Conservation (phyloP, 2,797 vertebrate genomes). For the Premnoplex brunnescens region DNA sequence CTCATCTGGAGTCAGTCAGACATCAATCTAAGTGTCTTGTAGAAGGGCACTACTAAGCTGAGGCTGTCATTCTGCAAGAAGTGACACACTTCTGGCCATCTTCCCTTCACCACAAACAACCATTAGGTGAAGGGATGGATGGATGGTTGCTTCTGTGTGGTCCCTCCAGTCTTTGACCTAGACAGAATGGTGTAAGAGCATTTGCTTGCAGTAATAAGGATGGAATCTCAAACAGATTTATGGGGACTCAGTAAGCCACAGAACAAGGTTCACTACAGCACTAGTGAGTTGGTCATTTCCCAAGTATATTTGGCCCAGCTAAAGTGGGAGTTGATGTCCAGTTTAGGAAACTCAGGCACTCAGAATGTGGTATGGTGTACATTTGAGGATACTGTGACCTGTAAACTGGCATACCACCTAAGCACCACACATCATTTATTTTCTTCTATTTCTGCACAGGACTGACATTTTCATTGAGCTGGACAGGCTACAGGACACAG, state of each 20-base stretch:
- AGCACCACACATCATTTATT: neutral
- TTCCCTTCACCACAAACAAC: neutral
- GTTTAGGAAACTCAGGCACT: neutral
- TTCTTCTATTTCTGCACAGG: neutral
- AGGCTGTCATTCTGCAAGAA: neutral
- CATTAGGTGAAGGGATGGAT: neutral
- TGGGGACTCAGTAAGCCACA: neutral
- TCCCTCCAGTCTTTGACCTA: neutral
- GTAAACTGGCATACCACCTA: neutral
- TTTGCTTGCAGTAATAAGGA: neutral
- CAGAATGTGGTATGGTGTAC: neutral
- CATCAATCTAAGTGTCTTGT: neutral
- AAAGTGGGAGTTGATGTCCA: neutral
- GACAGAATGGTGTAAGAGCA: neutral
- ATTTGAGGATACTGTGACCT: neutral
- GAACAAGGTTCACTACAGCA: neutral
- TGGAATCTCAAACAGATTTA: slow-evolving; percentile 17
- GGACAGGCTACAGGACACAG: neutral
- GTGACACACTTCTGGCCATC: neutral
- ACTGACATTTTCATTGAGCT: neutral
- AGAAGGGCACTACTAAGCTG: neutral
- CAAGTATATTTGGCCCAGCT: neutral
- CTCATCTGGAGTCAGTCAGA: slow-evolving; percentile 14
- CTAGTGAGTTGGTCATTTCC: neutral
- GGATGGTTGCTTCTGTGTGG: slow-evolving; percentile 11